Evolutionary conservation across 2,113 vertebrate species (phyloP).

Genomic region (Naja naja): DNA sequence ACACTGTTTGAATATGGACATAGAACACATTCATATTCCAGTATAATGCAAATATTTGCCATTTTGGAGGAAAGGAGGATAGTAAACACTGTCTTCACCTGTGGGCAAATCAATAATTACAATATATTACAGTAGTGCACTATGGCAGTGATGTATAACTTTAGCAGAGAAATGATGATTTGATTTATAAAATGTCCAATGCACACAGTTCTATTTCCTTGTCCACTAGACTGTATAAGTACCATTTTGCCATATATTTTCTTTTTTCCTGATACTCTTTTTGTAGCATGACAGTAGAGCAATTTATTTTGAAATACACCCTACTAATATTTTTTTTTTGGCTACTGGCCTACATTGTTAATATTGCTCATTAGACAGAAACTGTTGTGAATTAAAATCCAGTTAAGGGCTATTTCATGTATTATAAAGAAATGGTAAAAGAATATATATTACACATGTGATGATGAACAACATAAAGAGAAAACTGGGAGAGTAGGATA

Average conservation of each 20-base stretch:
- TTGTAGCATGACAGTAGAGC: not conserved
- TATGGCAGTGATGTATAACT: conserved; percentile 60
- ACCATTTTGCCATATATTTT: conserved; percentile 29
- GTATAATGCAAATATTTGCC: not conserved
- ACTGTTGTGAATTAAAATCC: not conserved
- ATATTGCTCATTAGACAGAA: not conserved
- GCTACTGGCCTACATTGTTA: not conserved
- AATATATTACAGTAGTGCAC: conserved; percentile 33
- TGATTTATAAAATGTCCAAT: conserved; percentile 60
- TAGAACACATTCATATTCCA: not conserved
- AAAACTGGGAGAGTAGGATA: not conserved
- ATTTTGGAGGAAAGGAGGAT: conserved; percentile 18
- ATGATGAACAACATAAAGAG: not conserved
- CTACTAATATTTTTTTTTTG: not conserved
- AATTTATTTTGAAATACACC: not conserved
- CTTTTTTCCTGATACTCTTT: conserved; percentile 29
- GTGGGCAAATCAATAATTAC: conserved; percentile 16
- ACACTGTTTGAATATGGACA: not conserved
- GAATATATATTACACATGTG: not conserved
- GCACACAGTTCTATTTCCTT: conserved; percentile 53
- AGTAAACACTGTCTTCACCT: not conserved
- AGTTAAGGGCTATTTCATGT: not conserved
- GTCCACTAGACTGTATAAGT: conserved; percentile 58
- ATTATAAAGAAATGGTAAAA: not conserved
- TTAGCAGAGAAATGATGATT: conserved; percentile 55